Conservation (phyloP, 1,140 invertebrate genomes). For the Bombyx mandarina region DNA sequence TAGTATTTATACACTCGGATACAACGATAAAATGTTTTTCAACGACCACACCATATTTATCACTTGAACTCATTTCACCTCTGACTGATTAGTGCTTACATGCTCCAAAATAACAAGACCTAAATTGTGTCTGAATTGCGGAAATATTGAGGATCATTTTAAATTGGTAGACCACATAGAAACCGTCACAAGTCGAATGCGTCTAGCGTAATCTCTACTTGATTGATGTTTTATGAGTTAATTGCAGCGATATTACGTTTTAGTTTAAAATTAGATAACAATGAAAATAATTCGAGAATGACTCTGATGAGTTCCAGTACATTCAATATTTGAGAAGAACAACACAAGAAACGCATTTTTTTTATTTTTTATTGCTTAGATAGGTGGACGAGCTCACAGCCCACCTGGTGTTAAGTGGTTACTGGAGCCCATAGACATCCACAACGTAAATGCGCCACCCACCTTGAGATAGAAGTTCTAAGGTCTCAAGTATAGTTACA, state of each 20-base stretch:
- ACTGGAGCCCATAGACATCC: too few relatives aligned
- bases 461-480: too few relatives aligned
- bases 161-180: constrained; percentile 8
- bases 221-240: constrained; percentile 30
- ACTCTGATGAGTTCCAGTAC: too few relatives aligned
- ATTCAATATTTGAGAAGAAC: too few relatives aligned
- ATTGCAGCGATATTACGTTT: constrained; percentile 25
- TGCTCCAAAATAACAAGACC: constrained; percentile 18
- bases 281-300: background rate
- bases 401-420: too few relatives aligned
- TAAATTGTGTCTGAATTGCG: background rate
- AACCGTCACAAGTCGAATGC: constrained; percentile 34
- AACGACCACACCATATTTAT: too few relatives aligned
- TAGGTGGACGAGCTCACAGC: too few relatives aligned
- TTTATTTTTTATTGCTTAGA: constrained; percentile 7
- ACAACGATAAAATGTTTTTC: background rate
- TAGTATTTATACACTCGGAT: background rate
- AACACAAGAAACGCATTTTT: too few relatives aligned
- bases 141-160: too few relatives aligned
- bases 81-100: constrained; percentile 46
- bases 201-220: constrained; percentile 23
- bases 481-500: too few relatives aligned
- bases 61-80: constrained; percentile 40
- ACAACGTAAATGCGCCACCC: too few relatives aligned
- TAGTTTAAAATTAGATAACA: constrained; percentile 5